Evolutionary conservation across 2,113 vertebrate genomes (phyloP).

Genomic region (Abramis brama): DNA sequence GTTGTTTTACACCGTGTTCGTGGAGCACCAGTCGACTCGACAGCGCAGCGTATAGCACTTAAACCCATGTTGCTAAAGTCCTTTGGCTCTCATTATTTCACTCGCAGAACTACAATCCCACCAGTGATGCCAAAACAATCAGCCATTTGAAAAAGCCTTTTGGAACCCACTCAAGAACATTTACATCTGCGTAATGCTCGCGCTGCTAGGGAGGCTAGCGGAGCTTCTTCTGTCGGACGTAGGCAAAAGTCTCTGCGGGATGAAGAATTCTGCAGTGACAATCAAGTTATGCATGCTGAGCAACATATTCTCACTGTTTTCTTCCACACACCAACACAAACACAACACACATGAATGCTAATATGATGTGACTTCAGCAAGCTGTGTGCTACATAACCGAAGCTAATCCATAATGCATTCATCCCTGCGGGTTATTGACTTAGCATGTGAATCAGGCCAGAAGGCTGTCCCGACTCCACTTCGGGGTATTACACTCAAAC

Average conservation of each 20-base stretch:
- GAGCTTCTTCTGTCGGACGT: conserved; percentile 5
- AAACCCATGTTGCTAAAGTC: conserved; percentile 30
- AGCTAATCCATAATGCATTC: conserved; percentile 45
- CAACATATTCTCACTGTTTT: conserved; percentile 25
- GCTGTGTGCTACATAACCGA: conserved; percentile 1
- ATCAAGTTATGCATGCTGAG: conserved; percentile 39
- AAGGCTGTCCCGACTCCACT: conserved; percentile 34
- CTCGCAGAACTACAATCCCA: conserved; percentile 10
- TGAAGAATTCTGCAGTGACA: conserved; percentile 24
- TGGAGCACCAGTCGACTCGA: not conserved
- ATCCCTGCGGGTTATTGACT: conserved; percentile 57
- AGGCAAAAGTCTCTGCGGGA: conserved; percentile 22
- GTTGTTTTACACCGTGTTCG: conserved; percentile 26
- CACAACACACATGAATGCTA: conserved; percentile 29
- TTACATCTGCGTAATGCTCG: not conserved
- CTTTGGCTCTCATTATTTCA: conserved; percentile 42
- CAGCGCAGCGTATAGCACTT: not conserved
- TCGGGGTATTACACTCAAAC: conserved; percentile 46
- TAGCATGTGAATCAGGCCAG: conserved; percentile 41
- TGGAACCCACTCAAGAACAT: conserved; percentile 31
- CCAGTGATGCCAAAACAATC: not conserved
- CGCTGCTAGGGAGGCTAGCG: not conserved
- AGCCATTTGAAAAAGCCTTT: conserved; percentile 25
- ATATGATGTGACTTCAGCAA: conserved; percentile 36
- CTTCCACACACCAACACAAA: conserved; percentile 15